A percentile compares a stretch with the other conserved stretches of the same genome.
phyloP scores from a whole-genome alignment of 2,888 invertebrate genomes.

The Tolmerus cingulatus region DNA sequence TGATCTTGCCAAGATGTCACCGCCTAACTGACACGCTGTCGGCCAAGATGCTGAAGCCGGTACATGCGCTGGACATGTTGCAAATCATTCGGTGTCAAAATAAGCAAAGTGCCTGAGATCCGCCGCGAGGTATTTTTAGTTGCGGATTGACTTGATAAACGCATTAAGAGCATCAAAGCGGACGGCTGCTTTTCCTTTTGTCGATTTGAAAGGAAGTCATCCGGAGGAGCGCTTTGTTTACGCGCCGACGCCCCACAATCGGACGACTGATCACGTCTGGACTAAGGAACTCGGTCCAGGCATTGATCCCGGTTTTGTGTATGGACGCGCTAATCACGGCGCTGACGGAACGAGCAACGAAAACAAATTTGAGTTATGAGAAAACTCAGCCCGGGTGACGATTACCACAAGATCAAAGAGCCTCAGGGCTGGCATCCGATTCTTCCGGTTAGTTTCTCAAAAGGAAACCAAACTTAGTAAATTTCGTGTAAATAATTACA shows the following conservation, averaged over 20 bases:
- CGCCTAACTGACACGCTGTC: neutral
- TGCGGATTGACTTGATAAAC: slow-evolving; percentile 17
- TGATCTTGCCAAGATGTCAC: slow-evolving; percentile 2
- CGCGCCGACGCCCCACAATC: neutral
- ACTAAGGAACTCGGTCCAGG: neutral
- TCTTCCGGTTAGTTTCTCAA: neutral
- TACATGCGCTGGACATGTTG: slow-evolving; percentile 15
- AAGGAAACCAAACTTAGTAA: neutral
- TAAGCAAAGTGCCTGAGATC: slow-evolving; percentile 4
- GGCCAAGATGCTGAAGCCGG: neutral
- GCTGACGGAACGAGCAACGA: neutral
- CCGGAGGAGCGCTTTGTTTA: slow-evolving; percentile 14
- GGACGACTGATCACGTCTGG: neutral
- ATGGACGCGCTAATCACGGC: neutral
- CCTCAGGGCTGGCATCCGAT: neutral
- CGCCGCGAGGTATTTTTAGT: slow-evolving; percentile 21
- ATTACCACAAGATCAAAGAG: neutral
- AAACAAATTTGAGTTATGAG: slow-evolving; percentile 13
- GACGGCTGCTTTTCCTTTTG: neutral
- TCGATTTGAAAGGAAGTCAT: slow-evolving; percentile 17
- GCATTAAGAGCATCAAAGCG: neutral
- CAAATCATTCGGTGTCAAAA: slow-evolving; percentile 34
- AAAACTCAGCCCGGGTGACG: neutral
- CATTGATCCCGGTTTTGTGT: slow-evolving; percentile 24
- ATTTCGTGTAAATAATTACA: neutral